Percentiles rank a stretch among this genome's conserved stretches.
These are phyloP conservation scores for Fulmarus glacialis DNA, from an alignment of 2,113 vertebrate genomes.

Conservation along the genomic window DNA sequence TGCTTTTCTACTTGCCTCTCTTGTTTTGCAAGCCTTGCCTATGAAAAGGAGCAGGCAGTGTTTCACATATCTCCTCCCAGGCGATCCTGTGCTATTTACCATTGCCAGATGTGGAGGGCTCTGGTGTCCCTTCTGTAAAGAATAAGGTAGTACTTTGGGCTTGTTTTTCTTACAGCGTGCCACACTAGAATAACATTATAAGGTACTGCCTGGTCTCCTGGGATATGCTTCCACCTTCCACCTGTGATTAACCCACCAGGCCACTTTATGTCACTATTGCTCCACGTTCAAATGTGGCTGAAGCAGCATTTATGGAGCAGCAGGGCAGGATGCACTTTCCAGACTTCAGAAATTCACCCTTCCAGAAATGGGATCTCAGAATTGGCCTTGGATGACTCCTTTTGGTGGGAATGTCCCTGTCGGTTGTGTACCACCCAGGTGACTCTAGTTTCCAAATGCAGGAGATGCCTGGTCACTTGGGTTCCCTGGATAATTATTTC, in stretches of 20 bases:
- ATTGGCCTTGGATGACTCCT: neutral
- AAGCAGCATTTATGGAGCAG: neutral
- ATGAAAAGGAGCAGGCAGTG: neutral
- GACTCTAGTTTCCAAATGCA: neutral
- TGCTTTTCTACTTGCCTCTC: neutral
- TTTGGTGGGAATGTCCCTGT: neutral
- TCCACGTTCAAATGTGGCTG: neutral
- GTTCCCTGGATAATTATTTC: neutral
- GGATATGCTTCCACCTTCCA: neutral
- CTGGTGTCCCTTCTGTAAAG: neutral
- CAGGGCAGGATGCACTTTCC: neutral
- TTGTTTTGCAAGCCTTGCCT: neutral
- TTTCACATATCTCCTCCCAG: neutral
- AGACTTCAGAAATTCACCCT: neutral
- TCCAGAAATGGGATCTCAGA: neutral
- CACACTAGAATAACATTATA: neutral
- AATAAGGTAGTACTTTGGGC: neutral
- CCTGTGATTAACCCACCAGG: constrained; percentile 1
- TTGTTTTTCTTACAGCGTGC: neutral
- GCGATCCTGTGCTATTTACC: neutral
- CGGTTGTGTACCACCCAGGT: neutral
- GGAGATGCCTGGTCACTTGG: neutral
- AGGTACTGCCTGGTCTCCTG: neutral
- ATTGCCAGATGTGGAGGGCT: neutral
- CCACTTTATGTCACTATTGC: constrained; percentile 38